Evolutionary conservation across 30 jellyfish, hydroid and myxozoan species (phyloP).

Genomic region (Hydractinia symbiolongicarpus): DNA sequence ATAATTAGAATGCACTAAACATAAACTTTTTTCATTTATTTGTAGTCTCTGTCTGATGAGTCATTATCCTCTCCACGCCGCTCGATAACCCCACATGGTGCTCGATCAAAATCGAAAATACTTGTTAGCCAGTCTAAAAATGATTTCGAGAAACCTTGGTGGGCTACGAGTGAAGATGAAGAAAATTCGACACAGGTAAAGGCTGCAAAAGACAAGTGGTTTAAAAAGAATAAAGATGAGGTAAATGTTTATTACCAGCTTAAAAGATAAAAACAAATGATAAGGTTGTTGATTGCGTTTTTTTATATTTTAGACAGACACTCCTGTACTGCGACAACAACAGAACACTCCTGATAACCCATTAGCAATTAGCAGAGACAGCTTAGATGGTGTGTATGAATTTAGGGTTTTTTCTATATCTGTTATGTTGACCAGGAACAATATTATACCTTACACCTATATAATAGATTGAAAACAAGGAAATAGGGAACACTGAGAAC

Average conservation of each 20-base stretch:
- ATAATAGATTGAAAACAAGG: no score
- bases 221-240: background rate
- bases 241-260: background rate
- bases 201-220: constrained; percentile 1
- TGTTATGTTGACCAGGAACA: no score
- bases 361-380: no score
- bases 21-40: background rate
- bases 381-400: no score
- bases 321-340: no score
- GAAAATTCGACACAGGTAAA: background rate
- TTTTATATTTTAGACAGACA: background rate
- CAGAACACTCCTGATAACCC: no score
- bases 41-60: constrained; percentile 37
- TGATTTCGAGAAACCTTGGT: constrained; percentile 26
- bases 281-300: background rate
- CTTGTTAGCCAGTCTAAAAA: background rate
- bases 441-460: no score
- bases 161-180: constrained; percentile 31
- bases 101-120: background rate
- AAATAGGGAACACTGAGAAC: no score
- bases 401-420: no score
- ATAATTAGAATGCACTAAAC: background rate
- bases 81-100: constrained; percentile 23
- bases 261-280: background rate
- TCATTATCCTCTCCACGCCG: constrained; percentile 25